Evolutionary conservation across 2,113 vertebrate species (phyloP), one percentile per base, ranked within the genome.

Genomic region (Pseudolaguvia tuberculata): DNA sequence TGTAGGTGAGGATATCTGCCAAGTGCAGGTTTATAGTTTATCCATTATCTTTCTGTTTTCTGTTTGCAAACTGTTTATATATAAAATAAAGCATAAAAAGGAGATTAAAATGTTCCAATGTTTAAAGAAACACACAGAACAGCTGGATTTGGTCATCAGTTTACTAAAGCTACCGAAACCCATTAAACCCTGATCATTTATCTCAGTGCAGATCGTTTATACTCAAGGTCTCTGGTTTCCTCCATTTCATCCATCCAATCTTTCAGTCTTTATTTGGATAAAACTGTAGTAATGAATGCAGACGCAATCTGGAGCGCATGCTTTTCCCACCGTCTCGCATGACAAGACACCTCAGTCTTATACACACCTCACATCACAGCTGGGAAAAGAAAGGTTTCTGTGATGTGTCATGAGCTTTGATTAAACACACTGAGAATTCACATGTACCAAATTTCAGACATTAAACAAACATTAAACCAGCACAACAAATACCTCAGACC

Each of bases 171-270:
- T 11, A 23, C n/a, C 42, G 12, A 48, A 61, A 56, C 50, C 56
- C 68, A 67, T 68, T 57, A 75, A 25, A 14, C 29, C 59, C 69
- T 18, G 56, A 70, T 67, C 13, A 69, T 81, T 78, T 68, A 42
- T 81, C 73, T 69, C 47, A 61, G 59, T 58, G 42, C 29, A 66
- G 20, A 14, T 42, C 72, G 69, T 78, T 76, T 81, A 76, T 61
- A 69, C 42, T 18, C 4, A 17, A 29, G 25, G n/a, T 56, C 31
- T 58, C 7, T 21, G n/a, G 11, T 62, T 15, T 72, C 58, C 66
- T 62, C 71, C 50, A 50, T 59, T 56, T 72, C 25, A 80, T 42
- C 70, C 23, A 48, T 35, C 21, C 8, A 14, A 63, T 50, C 25
- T 48, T 17, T 50, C 14, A 4, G 9, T 8, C 35, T 52, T 17